Evolutionary conservation across 2,113 vertebrate species (phyloP).

Genomic region (Dicaeum eximium): DNA sequence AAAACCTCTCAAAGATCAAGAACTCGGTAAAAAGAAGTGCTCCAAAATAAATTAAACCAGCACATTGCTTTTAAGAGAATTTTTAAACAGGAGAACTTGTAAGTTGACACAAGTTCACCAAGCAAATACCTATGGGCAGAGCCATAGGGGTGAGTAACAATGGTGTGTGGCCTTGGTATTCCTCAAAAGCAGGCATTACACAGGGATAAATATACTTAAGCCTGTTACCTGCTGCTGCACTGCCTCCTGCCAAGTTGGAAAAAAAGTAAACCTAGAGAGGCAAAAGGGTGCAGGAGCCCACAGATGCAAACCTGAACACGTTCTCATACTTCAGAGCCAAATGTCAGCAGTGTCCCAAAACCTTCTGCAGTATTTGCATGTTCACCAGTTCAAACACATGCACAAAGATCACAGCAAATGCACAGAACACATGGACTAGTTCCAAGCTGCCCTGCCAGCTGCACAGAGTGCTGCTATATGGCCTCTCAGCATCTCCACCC

Average conservation of each 20-base stretch:
- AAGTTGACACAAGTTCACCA: not conserved
- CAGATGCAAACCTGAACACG: not conserved
- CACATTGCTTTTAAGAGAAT: not conserved
- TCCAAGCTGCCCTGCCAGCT: not conserved
- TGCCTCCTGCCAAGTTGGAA: not conserved
- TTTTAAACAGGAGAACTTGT: not conserved
- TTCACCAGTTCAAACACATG: not conserved
- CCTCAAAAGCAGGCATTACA: not conserved
- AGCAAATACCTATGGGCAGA: not conserved
- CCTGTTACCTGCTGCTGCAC: not conserved
- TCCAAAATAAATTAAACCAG: not conserved
- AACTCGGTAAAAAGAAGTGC: not conserved
- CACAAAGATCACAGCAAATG: not conserved
- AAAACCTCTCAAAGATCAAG: not conserved
- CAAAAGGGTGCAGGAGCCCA: not conserved
- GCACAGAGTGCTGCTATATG: not conserved
- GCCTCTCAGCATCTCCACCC: not conserved
- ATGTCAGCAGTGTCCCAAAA: not conserved
- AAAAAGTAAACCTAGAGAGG: not conserved
- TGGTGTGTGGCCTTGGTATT: not conserved
- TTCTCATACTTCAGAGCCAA: not conserved
- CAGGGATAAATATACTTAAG: rapidly evolving
- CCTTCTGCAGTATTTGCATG: not conserved
- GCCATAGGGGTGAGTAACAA: not conserved
- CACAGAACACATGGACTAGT: not conserved